A percentile compares a stretch with the other conserved stretches of the same genome.
Evolutionary conservation across 2,797 vertebrate genomes (phyloP).

Genomic region (Meriones psammophilus): DNA sequence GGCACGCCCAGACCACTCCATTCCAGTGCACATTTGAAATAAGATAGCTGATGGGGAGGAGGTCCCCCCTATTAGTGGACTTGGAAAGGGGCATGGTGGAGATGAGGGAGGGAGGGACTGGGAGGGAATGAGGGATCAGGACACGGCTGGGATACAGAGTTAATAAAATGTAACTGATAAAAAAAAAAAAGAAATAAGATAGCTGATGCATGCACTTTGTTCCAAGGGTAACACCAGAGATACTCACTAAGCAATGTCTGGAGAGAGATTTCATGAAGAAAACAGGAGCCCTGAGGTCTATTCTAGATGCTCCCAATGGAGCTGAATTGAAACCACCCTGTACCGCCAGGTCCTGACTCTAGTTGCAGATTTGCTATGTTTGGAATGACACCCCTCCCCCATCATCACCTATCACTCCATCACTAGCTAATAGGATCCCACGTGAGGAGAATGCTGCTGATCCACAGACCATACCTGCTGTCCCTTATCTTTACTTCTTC

Average conservation of each 20-base stretch:
- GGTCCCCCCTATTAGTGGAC: too few relatives aligned
- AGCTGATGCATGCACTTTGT: background rate
- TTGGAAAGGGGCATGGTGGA: too few relatives aligned
- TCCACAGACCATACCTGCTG: background rate
- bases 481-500: too few relatives aligned
- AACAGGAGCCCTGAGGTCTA: background rate
- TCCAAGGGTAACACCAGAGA: too few relatives aligned
- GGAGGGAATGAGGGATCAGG: too few relatives aligned
- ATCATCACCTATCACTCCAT: too few relatives aligned
- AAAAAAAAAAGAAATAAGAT: too few relatives aligned
- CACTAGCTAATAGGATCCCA: background rate
- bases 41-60: background rate
- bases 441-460: too few relatives aligned
- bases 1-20: background rate
- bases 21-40: background rate
- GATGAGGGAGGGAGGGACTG: too few relatives aligned
- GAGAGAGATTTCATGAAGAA: background rate
- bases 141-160: too few relatives aligned
- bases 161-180: too few relatives aligned
- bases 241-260: too few relatives aligned
- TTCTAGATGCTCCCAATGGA: background rate
- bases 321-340: background rate
- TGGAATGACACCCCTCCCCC: background rate
- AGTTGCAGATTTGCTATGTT: background rate
- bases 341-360: background rate